These are phyloP conservation scores for Ichneumoninae sp. DNA, from an alignment of 2,888 invertebrate species.

Conservation along the genomic window DNA sequence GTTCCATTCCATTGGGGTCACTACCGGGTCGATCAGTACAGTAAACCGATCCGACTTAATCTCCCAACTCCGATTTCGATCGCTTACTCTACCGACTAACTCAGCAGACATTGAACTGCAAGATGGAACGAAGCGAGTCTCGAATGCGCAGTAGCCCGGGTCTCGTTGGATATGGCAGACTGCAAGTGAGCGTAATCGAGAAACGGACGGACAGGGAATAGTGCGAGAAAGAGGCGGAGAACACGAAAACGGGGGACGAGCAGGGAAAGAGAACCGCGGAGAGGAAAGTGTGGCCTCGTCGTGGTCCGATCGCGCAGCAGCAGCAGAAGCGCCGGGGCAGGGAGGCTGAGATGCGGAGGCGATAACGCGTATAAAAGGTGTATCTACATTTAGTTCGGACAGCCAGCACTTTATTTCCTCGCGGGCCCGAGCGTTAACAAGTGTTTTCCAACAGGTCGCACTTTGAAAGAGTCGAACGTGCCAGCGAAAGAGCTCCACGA, in stretches of 20 bases:
- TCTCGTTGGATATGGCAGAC: constrained; percentile 20
- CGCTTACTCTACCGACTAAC: not conserved
- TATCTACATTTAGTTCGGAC: constrained; percentile 82
- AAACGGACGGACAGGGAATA: constrained; percentile 40
- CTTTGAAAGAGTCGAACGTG: constrained; percentile 64
- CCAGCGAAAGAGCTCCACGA: constrained; percentile 51
- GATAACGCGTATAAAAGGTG: constrained; percentile 82
- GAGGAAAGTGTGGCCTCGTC: constrained; percentile 68
- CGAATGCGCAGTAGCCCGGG: constrained; percentile 22
- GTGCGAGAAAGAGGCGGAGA: constrained; percentile 43
- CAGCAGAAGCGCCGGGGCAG: constrained; percentile 58
- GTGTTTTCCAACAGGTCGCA: constrained; percentile 81
- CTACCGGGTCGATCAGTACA: not conserved
- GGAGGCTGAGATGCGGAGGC: constrained; percentile 73
- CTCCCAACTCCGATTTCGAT: constrained; percentile 19
- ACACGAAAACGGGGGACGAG: constrained; percentile 36
- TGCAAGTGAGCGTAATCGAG: constrained; percentile 64
- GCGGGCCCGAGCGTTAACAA: constrained; percentile 78
- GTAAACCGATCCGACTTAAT: not conserved
- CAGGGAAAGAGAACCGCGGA: constrained; percentile 54
- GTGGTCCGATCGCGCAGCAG: constrained; percentile 74
- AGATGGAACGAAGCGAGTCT: constrained; percentile 48
- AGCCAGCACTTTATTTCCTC: constrained; percentile 81
- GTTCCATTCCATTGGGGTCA: not conserved
- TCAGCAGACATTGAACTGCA: not conserved